Evolutionary conservation across 2,888 invertebrate genomes (phyloP).

Genomic region (Eurois occulta): DNA sequence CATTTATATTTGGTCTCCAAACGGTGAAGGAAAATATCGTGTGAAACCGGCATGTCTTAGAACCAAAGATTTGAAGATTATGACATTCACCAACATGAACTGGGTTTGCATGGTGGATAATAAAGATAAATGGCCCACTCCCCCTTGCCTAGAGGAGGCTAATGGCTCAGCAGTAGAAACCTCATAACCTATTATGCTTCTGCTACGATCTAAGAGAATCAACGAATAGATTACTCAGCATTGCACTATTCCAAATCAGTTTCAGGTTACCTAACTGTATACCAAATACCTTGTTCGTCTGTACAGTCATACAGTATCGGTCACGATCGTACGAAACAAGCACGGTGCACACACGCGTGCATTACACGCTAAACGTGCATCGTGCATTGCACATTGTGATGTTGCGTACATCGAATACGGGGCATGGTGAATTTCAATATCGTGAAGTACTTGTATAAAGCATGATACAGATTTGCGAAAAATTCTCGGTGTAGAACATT

Average conservation of each 20-base stretch:
- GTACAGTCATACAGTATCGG: conserved; percentile 43
- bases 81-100: background rate
- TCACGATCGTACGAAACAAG: conserved; percentile 61
- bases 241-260: background rate
- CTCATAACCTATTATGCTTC: background rate
- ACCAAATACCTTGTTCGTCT: background rate
- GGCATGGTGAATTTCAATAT: conserved; percentile 11
- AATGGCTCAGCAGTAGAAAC: background rate
- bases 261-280: background rate
- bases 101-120: background rate
- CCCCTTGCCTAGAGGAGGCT: background rate
- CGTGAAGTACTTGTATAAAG: background rate
- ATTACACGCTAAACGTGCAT: conserved; percentile 52
- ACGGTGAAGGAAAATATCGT: background rate
- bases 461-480: background rate
- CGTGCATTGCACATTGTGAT: conserved; percentile 41
- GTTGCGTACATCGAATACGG: conserved; percentile 4
- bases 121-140: background rate
- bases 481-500: background rate
- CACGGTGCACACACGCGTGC: conserved; percentile 31
- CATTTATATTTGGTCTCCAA: background rate
- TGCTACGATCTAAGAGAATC: background rate
- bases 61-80: background rate
- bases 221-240: background rate
- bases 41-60: background rate